These are phyloP conservation scores for Parasteatoda lunata DNA, from an alignment of 2,888 invertebrate genomes.

Conservation along the genomic window DNA sequence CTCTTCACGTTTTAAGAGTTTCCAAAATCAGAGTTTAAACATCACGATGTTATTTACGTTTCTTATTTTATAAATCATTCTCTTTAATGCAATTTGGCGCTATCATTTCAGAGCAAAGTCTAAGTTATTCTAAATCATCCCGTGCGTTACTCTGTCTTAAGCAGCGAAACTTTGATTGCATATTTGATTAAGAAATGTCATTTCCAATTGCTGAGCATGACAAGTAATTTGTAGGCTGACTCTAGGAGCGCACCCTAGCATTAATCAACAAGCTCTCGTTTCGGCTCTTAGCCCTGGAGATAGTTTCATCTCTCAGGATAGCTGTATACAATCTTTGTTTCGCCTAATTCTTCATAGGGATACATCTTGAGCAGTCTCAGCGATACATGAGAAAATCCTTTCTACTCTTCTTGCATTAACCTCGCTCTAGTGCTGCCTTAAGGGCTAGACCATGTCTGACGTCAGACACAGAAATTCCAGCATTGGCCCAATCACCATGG, in stretches of 20 bases:
- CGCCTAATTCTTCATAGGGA: neutral
- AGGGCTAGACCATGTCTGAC: neutral
- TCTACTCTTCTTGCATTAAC: neutral
- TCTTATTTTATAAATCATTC: no score
- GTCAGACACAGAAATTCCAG: neutral
- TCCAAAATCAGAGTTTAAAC: no score
- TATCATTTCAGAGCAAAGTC: no score
- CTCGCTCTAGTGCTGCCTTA: neutral
- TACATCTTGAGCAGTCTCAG: neutral
- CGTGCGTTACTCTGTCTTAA: neutral
- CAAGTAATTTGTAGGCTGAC: neutral
- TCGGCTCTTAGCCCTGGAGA: neutral
- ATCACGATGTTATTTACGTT: no score
- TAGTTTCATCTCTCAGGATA: slow-evolving; percentile 3
- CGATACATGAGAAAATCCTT: neutral
- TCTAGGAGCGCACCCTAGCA: neutral
- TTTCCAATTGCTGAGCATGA: neutral
- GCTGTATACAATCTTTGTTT: neutral
- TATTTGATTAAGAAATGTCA: slow-evolving; percentile 1
- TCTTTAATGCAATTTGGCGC: no score
- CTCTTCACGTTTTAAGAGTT: no score
- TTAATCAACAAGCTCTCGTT: neutral
- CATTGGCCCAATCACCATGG: neutral
- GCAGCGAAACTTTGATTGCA: neutral
- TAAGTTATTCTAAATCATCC: neutral